phyloP scores from a whole-genome alignment of 2,888 invertebrate species.

The Synanthedon andrenaeformis region DNA sequence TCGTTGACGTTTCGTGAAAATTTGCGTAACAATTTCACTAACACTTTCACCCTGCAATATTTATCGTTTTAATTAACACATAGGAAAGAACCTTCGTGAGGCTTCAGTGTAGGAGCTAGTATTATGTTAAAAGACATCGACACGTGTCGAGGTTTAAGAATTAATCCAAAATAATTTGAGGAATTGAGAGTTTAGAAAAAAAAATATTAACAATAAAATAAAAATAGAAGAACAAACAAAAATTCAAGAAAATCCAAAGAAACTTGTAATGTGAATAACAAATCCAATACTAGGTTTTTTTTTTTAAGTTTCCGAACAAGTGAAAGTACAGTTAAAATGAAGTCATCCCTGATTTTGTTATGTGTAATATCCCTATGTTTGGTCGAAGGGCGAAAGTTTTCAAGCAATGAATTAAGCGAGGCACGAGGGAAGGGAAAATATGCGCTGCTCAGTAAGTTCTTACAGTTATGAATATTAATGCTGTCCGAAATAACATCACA shows the following conservation, averaged over 20 bases:
- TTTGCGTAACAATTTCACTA: background rate
- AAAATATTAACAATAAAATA: background rate
- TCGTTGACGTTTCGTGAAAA: background rate
- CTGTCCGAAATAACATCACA: background rate
- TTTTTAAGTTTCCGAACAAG: no score
- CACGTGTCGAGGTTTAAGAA: background rate
- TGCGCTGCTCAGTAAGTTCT: conserved; percentile 49
- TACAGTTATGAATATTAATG: conserved; percentile 1
- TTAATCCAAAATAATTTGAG: background rate
- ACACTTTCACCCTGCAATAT: background rate
- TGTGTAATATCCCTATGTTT: conserved; percentile 9
- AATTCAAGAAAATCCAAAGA: no score
- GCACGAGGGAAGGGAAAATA: conserved; percentile 49
- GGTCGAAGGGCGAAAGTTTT: conserved; percentile 8
- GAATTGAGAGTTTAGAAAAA: background rate
- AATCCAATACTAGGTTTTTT: no score
- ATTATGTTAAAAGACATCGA: background rate
- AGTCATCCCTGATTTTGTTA: conserved; percentile 8
- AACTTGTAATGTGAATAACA: no score
- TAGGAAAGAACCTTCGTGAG: background rate
- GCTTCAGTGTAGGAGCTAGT: background rate
- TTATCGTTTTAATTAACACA: background rate
- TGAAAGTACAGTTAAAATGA: conserved; percentile 7
- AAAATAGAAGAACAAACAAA: background rate
- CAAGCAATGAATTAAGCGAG: conserved; percentile 15